These are phyloP conservation scores for Gopherus flavomarginatus DNA, from an alignment of 2,113 vertebrate species.

Conservation along the genomic window DNA sequence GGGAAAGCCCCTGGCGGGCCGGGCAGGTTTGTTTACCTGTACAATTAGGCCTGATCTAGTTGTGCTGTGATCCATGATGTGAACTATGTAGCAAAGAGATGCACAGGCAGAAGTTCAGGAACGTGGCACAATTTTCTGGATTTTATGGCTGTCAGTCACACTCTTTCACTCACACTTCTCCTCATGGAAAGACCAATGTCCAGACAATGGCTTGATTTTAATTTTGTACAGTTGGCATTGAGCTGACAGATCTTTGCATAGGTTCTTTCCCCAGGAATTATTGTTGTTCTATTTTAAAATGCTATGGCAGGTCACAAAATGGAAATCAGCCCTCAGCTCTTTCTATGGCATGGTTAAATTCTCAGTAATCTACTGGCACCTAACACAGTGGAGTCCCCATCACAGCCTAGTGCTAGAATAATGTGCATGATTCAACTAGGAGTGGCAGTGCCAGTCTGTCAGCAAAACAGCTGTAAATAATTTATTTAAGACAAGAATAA, in stretches of 20 bases:
- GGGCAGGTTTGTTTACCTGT: no score
- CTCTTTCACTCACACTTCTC: fast-evolving
- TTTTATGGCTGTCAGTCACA: neutral
- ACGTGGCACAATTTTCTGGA: no score
- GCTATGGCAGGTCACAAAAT: neutral
- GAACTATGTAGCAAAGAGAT: fast-evolving
- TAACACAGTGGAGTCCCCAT: no score
- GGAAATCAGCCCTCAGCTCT: fast-evolving
- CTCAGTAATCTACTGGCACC: neutral
- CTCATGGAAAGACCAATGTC: fast-evolving
- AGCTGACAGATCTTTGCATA: fast-evolving
- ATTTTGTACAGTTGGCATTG: fast-evolving
- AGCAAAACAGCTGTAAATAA: no score
- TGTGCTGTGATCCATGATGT: neutral
- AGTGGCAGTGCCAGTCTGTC: no score
- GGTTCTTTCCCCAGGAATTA: neutral
- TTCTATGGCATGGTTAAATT: fast-evolving
- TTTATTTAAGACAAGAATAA: no score
- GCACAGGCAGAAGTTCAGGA: fast-evolving
- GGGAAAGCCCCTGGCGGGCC: no score
- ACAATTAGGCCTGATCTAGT: neutral
- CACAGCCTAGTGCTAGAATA: no score
- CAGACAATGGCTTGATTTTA: neutral
- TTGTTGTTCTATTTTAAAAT: neutral
- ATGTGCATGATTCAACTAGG: no score